A percentile compares a stretch with the other conserved stretches of the same genome.
Conservation (phyloP, 1,140 invertebrate genomes). For the Spodoptera litura region DNA sequence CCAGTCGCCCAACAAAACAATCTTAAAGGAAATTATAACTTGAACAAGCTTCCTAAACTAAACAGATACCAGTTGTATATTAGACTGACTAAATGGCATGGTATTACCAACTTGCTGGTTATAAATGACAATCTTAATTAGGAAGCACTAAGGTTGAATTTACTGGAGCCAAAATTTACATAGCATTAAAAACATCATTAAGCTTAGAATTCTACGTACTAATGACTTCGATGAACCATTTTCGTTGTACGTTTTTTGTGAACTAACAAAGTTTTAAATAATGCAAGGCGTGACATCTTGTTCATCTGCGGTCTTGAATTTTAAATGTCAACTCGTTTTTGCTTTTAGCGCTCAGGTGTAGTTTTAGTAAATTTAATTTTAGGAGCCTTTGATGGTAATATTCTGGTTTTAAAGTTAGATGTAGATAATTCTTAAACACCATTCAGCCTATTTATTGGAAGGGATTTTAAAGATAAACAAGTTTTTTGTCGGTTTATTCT, state of each 20-base stretch:
- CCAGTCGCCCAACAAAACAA: not conserved
- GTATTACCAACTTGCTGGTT: conserved; percentile 28
- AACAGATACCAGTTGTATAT: conserved; percentile 13
- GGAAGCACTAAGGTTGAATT: conserved; percentile 1
- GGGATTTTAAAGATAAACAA: too few relatives aligned
- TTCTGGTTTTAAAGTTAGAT: too few relatives aligned
- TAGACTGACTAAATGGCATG: conserved; percentile 27
- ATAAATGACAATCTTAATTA: conserved; percentile 35
- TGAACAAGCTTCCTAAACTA: conserved; percentile 5
- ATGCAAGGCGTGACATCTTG: conserved; percentile 7
- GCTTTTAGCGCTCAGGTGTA: too few relatives aligned
- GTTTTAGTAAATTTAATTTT: too few relatives aligned
- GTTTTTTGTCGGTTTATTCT: too few relatives aligned
- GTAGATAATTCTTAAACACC: too few relatives aligned
- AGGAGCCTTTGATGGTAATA: too few relatives aligned
- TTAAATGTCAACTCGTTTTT: not conserved
- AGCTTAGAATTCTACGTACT: conserved; percentile 32
- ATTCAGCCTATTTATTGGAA: too few relatives aligned
- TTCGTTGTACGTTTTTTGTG: conserved; percentile 26
- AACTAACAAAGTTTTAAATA: conserved; percentile 27
- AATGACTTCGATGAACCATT: conserved; percentile 32
- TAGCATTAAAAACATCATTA: conserved; percentile 35
- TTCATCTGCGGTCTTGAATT: conserved; percentile 19
- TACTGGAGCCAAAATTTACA: conserved; percentile 26
- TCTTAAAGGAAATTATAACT: not conserved